Conservation (phyloP, 2,113 vertebrate genomes). For the Stictonetta naevosa region DNA sequence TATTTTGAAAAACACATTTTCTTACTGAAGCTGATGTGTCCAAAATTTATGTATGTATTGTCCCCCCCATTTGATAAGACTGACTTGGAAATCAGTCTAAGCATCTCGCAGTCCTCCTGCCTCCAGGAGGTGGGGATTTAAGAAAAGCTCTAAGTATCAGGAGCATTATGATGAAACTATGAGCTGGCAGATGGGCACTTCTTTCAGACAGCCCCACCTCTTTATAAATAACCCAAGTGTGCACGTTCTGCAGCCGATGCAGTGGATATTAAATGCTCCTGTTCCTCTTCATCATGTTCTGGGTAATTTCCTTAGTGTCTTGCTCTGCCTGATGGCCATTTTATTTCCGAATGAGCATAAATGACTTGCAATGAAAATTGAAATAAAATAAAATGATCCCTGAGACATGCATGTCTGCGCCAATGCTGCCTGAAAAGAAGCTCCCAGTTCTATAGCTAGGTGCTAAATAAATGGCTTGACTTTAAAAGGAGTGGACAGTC, state of each 20-base stretch:
- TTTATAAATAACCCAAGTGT: not conserved
- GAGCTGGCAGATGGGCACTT: not conserved
- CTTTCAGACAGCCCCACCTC: not conserved
- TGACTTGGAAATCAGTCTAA: not conserved
- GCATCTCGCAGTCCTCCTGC: not conserved
- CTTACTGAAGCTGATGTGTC: not conserved
- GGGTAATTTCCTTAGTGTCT: conserved; percentile 35
- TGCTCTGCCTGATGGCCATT: not conserved
- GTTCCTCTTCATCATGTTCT: conserved; percentile 9
- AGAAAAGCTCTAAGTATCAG: conserved; percentile 12
- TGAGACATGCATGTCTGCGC: not conserved
- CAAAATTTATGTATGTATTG: not conserved
- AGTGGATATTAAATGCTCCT: not conserved
- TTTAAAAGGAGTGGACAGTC: not conserved
- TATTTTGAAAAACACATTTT: not conserved
- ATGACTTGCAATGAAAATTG: not conserved
- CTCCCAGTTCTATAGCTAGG: not conserved
- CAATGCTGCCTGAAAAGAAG: not conserved
- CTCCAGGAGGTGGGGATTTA: not conserved
- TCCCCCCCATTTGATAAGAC: not conserved
- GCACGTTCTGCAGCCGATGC: not conserved
- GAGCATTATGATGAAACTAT: not conserved
- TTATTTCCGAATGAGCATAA: conserved; percentile 19
- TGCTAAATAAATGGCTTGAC: not conserved
- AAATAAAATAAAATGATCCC: not conserved